Evolutionary conservation across 2,797 vertebrate species (phyloP), one percentile per base, ranked within the genome.

Genomic region (Enteromius afrohamiltoni): DNA sequence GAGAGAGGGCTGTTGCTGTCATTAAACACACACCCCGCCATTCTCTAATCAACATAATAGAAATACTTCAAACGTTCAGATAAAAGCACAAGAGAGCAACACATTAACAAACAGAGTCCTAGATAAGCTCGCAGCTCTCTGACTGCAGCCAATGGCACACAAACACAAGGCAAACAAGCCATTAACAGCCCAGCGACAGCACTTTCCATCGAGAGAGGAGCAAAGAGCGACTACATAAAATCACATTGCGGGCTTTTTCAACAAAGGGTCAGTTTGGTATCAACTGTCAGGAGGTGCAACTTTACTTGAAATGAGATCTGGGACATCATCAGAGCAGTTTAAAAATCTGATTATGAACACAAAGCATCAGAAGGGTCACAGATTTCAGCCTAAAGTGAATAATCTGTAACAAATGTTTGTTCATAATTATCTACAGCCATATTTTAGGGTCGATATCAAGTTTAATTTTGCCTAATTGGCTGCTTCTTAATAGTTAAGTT

Each of bases 61-160:
- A 87, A 88, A 84, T 75, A 80, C 82, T 80, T 77, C 51, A 49
- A 55, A 65, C 79, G 75, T 70, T 82, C 62, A 82, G 75, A 83
- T 68, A 47, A 78, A 77, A 42, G 53, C 21, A 79, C 75, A 68
- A 62, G 71, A 85, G 67, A 69, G 34, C 16, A 31, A 14, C 67
- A 64, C 77, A 80, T 71, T 62, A 42, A 69, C 82, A 85, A 77
- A 85, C 65, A 80, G 26, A 77, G 62, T 31, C 37, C 60, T 16
- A 58, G 65, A 55, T 40, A 51, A 19, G 60, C 47, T 47, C 58
- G 31, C 4, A 37, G n/a, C 34, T 77, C 34, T 77, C 10, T 19
- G 34, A 62, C 77, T 65, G n/a, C 26, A 29, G 55, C 58, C 55
- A 77, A 21, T 65, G 79, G 73, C 79, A 40, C 51, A 69, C 11